Evolutionary conservation across 2,888 invertebrate genomes (phyloP).

Genomic region (Zhengitettix transpicula): DNA sequence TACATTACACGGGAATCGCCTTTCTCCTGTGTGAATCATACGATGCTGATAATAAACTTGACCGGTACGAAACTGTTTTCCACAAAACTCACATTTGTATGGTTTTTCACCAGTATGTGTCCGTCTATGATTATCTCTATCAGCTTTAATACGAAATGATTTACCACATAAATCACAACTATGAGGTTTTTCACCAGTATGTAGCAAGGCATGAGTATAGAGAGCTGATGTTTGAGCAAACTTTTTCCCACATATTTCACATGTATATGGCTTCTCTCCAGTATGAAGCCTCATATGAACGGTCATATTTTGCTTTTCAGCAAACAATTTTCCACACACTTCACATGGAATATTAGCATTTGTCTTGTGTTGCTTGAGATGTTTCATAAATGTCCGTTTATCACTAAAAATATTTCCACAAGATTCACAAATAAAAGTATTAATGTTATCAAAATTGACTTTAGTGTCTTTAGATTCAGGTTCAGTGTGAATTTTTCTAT

Average conservation of each 20-base stretch:
- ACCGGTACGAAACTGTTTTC: conserved; percentile 12
- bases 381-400: conserved; percentile 3
- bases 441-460: not conserved
- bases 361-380: conserved; percentile 4
- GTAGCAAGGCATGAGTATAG: conserved; percentile 12
- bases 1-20: conserved; percentile 13
- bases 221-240: conserved; percentile 13
- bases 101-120: conserved; percentile 14
- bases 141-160: conserved; percentile 12
- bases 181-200: conserved; percentile 13
- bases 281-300: conserved; percentile 11
- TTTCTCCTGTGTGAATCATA: conserved; percentile 14
- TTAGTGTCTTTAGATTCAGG: not conserved
- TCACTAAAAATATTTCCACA: conserved; percentile 6
- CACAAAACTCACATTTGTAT: conserved; percentile 13
- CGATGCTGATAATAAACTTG: conserved; percentile 12
- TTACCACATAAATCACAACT: conserved; percentile 12
- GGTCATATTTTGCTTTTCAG: conserved; percentile 9
- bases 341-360: conserved; percentile 5
- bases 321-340: conserved; percentile 10
- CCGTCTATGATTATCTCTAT: conserved; percentile 13
- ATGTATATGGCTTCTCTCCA: conserved; percentile 13
- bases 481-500: conserved; percentile 9
- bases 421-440: conserved; percentile 7
- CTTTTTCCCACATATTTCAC: conserved; percentile 11